Evolutionary conservation across 1,140 invertebrate species (phyloP), one percentile per base, ranked within the genome.

Genomic region (Diorhabda elongata): DNA sequence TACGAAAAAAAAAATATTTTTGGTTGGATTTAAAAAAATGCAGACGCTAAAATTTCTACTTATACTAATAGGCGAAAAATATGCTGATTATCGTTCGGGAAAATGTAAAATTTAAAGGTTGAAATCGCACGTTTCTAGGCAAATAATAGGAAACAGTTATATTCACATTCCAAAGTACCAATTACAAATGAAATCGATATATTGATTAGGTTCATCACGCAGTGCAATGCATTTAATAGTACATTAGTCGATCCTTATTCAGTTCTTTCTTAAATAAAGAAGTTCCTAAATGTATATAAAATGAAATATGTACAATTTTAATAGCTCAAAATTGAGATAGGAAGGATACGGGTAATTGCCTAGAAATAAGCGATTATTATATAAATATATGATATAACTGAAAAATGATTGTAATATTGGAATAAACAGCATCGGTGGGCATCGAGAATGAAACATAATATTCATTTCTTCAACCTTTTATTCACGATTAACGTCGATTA

Each of bases 401-500:
- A 52, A n/a, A 3, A 52, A 8, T 52, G 6, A 52, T 52, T 26
- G n/a, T 52, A 3, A 52, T 52, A 52, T 52, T n/a, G 47, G n/a
- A 52, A 52, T 52, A 52, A 8, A 52, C 47, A 52, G 47, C 47
- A 52, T 52, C 47, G 47, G 47, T 52, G 47, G 47, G n/a, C 47
- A 52, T 52, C n/a, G n/a, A 52, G 47, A 52, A 52, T 52, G 47
- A 52, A 52, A 69, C 47, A 52, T n/a, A 6, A 52, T 66, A 71
- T 74, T 71, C 63, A 67, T 74, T 71, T 69, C 68, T 70, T 74
- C 72, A 72, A 72, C 58, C 60, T 66, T 65, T 67, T 73, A 74
- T 73, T 77, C 63, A 69, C 73, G 68, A 71, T 74, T 75, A 73
- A 70, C 67, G 42, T 67, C 68, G 44, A 71, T 71, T 74, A 74